Evolutionary conservation across 2,888 invertebrate species (phyloP).

Genomic region (Drosophila trichaetosa): DNA sequence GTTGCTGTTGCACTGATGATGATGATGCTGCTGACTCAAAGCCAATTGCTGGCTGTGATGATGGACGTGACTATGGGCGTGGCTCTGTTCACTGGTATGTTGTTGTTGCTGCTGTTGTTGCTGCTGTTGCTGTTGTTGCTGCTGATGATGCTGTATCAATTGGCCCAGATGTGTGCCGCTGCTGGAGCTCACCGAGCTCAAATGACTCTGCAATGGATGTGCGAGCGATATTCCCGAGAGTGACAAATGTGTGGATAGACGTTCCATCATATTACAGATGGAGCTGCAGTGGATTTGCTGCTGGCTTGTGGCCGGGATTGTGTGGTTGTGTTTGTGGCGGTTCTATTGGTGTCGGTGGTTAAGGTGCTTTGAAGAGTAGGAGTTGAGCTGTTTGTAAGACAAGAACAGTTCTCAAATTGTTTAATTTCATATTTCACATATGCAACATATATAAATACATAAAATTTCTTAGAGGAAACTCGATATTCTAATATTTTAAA

Average conservation of each 20-base stretch:
- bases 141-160: slow-evolving; percentile 68
- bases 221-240: slow-evolving; percentile 85
- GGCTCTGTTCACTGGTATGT: slow-evolving; percentile 67
- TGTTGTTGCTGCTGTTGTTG: slow-evolving; percentile 75
- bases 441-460: not conserved
- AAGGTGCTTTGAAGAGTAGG: slow-evolving; percentile 35
- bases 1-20: slow-evolving; percentile 76
- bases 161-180: slow-evolving; percentile 76
- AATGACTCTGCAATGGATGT: slow-evolving; percentile 84
- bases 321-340: slow-evolving; percentile 20
- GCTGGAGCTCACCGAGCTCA: slow-evolving; percentile 77
- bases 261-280: slow-evolving; percentile 85
- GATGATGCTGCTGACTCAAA: slow-evolving; percentile 72
- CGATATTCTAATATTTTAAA: not conserved
- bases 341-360: slow-evolving; percentile 22
- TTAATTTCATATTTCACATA: not conserved
- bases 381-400: slow-evolving; percentile 28
- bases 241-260: slow-evolving; percentile 84
- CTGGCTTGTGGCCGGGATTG: slow-evolving; percentile 36
- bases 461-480: not conserved
- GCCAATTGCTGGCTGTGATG: slow-evolving; percentile 82
- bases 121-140: slow-evolving; percentile 71
- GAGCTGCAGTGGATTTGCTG: slow-evolving; percentile 45
- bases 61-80: slow-evolving; percentile 60
- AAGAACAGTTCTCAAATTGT: slow-evolving; percentile 7